Evolutionary conservation across 2,888 invertebrate genomes (phyloP).

Genomic region (Antheraea assamensis): DNA sequence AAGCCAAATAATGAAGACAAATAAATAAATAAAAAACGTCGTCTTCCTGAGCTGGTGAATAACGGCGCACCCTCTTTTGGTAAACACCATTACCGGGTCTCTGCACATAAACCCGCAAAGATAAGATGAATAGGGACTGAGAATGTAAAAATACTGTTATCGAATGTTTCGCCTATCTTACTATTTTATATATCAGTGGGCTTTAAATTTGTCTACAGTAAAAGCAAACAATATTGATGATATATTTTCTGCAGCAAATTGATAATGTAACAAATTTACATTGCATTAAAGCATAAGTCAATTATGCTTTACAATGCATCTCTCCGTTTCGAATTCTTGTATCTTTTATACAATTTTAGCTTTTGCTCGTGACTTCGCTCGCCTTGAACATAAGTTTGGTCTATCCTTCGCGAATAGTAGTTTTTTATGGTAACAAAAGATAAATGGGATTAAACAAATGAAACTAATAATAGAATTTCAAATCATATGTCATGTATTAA

Average conservation of each 20-base stretch:
- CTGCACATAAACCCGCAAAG: slow-evolving; percentile 59
- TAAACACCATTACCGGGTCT: slow-evolving; percentile 64
- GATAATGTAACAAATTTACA: not conserved
- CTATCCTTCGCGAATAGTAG: too few species aligned
- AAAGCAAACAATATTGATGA: not conserved
- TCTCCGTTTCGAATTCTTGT: not conserved
- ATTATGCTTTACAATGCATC: not conserved
- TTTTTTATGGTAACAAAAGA: not conserved
- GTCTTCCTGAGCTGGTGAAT: slow-evolving; percentile 34
- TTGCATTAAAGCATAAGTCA: too few species aligned
- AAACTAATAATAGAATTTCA: not conserved
- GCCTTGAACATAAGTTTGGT: too few species aligned
- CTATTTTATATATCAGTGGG: slow-evolving; percentile 33
- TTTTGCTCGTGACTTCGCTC: not conserved
- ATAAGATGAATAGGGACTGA: slow-evolving; percentile 63
- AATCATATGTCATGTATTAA: not conserved
- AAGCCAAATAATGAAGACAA: slow-evolving; percentile 47
- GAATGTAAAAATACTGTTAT: slow-evolving; percentile 55
- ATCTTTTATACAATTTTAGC: not conserved
- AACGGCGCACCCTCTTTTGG: slow-evolving; percentile 41
- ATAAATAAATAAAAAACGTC: slow-evolving; percentile 55
- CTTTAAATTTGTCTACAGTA: not conserved
- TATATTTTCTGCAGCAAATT: not conserved
- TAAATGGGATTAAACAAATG: not conserved
- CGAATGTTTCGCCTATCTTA: slow-evolving; percentile 53